Conservation (phyloP, 2,113 vertebrate species). For the Sebastes schlegelii region DNA sequence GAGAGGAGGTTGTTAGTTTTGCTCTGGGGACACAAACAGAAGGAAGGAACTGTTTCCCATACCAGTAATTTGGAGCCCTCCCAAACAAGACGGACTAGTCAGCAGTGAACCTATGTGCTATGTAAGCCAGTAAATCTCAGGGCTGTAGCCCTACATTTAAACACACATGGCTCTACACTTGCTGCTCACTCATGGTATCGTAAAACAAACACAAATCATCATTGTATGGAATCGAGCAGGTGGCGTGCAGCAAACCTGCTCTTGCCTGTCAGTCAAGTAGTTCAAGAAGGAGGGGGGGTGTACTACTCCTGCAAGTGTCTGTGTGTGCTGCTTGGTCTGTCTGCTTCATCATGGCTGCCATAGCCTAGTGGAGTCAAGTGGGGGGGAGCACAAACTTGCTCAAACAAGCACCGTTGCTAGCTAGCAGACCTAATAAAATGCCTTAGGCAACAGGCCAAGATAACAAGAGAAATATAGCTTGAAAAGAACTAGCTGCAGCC, state of each 20-base stretch:
- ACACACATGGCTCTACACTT: conserved; percentile 35
- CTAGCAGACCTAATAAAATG: conserved; percentile 46
- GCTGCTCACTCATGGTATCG: conserved; percentile 18
- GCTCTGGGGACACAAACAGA: conserved; percentile 30
- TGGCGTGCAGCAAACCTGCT: conserved; percentile 71
- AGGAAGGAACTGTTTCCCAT: conserved; percentile 25
- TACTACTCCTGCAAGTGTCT: conserved; percentile 28
- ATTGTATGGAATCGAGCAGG: conserved; percentile 66
- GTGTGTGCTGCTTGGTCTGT: conserved; percentile 27
- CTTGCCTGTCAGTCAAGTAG: conserved; percentile 60
- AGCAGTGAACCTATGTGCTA: conserved; percentile 15
- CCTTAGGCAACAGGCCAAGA: conserved; percentile 39
- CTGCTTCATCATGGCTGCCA: conserved; percentile 36
- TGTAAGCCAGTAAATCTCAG: background rate
- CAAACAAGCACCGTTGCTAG: conserved; percentile 54
- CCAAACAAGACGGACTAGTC: conserved; percentile 20
- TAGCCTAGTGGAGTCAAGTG: background rate
- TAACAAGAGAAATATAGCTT: conserved; percentile 1
- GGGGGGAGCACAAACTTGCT: conserved; percentile 42
- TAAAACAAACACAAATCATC: conserved; percentile 57
- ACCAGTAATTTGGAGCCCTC: conserved; percentile 12
- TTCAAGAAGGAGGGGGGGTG: conserved; percentile 27
- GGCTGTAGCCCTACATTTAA: conserved; percentile 31
- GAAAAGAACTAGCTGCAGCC: conserved; percentile 1
- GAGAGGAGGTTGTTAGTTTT: conserved; percentile 53